Evolutionary conservation across 1,140 invertebrate genomes (phyloP), one percentile per base, ranked within the genome.

Genomic region (Trichogramma pretiosum): DNA sequence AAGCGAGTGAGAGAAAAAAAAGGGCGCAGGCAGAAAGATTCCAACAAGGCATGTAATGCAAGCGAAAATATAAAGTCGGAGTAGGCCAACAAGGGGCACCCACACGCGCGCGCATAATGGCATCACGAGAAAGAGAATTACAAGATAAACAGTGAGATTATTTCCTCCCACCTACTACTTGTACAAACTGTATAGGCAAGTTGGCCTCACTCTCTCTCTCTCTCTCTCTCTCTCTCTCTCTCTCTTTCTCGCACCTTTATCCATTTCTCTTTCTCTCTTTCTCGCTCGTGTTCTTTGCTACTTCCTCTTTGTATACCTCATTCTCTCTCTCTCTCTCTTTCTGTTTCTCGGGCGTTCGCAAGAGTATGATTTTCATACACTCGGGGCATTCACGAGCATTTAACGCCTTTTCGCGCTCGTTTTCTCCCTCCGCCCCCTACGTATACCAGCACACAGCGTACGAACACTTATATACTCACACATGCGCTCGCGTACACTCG

Each of bases 141-240:
- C 58, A 56, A 60, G 58, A 60, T 59, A 56, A 60, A 62, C 60
- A 52, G 58, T n/a, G n/a, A 57, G 60, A 59, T 60, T 57, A 61
- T 61, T 55, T 54, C 52, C 48, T 58, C 53, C 39, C 35, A n/a
- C n/a, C n/a, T n/a, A n/a, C n/a, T n/a, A n/a, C n/a, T n/a, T n/a
- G n/a, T n/a, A n/a, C n/a, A n/a, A n/a, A n/a, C n/a, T n/a, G n/a
- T n/a, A n/a, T n/a, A 35, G 19, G 44, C 17, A 41, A 41, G 16
- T 45, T 46, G 51, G 24, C 45, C 46, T 42, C 37, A 52, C 43
- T 55, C 34, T 37, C 45, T 38, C 44, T 23, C 30, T 45, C 54
- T 51, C 21, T 19, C 50, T 39, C 45, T 33, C 14, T 26, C 39
- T 53, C 42, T 44, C 26, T 19, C 39, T 26, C 14, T 50, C n/a